Base-by-base conservation (phyloP, 92 coral and sea anemone genomes). In the Virgularia gustaviana region DNA sequence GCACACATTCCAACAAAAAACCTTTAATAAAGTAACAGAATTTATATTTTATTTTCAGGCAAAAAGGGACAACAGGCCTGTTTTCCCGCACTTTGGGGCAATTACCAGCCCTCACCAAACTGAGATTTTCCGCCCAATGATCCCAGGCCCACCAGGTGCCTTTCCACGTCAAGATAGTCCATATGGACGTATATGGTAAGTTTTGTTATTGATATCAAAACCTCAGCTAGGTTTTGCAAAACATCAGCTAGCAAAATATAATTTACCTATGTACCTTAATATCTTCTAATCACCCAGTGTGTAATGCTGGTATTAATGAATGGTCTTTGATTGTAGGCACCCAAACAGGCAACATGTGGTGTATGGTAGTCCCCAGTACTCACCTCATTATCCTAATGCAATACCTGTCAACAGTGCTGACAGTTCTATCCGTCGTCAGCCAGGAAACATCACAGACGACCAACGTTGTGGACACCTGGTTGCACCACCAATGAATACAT, bases 401-500 rank as follows among this genome's bases (percentile, higher is more conserved):
- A 96, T 87, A 12, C 83, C 90, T 33, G 94, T 91, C 9, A 89
- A 90, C 42, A 84, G 96, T 29, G 90, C 85, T 34, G 99, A 87
- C 20, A 89, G 75, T 25, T 85, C 80, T 20, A 77, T 91, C 76
- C 88, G 90, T 34, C 82, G 89, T 35, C 99, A 85, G 36, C 94
- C 95, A 16, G 86, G 92, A 0, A 87, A 87, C 84, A 86, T 89
- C 25, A 85, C 86, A 9, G 99, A 94, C 63, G 96, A 88, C 35
- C 85, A 91, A 29, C 84, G 83, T 30, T 82, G 87, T 75, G 81
- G 82, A 33, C 90, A 87, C 68, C 71, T 89, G 81, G 83, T 91
- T 6, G 96, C 99, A 0, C 96, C 99, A 9, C 99, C 94, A 9
- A 91, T 96, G 60, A 94, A 94, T 65, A 94, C 89, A n/a, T 79